Evolutionary conservation across 2,797 vertebrate species (phyloP).

Genomic region (Lindbergichthys nudifrons): DNA sequence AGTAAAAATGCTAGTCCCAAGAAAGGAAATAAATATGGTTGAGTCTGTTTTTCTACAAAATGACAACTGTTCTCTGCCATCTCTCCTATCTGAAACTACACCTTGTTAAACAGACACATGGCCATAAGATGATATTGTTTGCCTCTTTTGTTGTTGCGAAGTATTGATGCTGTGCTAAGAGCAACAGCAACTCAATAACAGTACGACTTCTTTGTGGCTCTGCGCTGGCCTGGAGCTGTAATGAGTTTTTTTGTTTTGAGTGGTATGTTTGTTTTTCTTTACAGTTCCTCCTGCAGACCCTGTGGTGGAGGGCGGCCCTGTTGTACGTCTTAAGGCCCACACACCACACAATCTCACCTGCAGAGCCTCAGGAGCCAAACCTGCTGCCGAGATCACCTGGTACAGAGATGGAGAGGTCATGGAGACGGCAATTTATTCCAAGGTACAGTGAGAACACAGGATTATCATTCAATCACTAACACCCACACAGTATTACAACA

Average conservation of each 20-base stretch:
- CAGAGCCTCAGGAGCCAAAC: slow-evolving; percentile 86
- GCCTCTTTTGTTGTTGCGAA: slow-evolving; percentile 33
- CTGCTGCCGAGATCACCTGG: slow-evolving; percentile 92
- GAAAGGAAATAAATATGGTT: slow-evolving; percentile 76
- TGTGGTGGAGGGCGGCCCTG: slow-evolving; percentile 88
- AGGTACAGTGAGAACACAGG: slow-evolving; percentile 79
- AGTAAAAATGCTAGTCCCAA: slow-evolving; percentile 78
- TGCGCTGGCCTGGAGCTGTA: slow-evolving; percentile 49
- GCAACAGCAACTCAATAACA: slow-evolving; percentile 54
- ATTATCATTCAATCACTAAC: slow-evolving; percentile 51
- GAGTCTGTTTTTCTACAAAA: slow-evolving; percentile 52
- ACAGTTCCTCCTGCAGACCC: slow-evolving; percentile 91
- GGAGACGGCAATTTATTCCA: slow-evolving; percentile 86
- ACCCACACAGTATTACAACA: slow-evolving; percentile 40
- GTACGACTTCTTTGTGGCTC: slow-evolving; percentile 37
- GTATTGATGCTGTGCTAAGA: slow-evolving; percentile 62
- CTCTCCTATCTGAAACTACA: slow-evolving; percentile 55
- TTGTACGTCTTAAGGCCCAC: slow-evolving; percentile 89
- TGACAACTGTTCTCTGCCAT: slow-evolving; percentile 54
- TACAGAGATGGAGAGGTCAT: slow-evolving; percentile 90
- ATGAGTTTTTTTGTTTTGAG: slow-evolving; percentile 51
- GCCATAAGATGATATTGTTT: slow-evolving; percentile 58
- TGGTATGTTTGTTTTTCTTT: slow-evolving; percentile 60
- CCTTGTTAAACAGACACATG: slow-evolving; percentile 62
- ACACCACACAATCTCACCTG: slow-evolving; percentile 91